Evolutionary conservation across 2,797 vertebrate genomes (phyloP).

Genomic region (Cirrhinus mrigala): DNA sequence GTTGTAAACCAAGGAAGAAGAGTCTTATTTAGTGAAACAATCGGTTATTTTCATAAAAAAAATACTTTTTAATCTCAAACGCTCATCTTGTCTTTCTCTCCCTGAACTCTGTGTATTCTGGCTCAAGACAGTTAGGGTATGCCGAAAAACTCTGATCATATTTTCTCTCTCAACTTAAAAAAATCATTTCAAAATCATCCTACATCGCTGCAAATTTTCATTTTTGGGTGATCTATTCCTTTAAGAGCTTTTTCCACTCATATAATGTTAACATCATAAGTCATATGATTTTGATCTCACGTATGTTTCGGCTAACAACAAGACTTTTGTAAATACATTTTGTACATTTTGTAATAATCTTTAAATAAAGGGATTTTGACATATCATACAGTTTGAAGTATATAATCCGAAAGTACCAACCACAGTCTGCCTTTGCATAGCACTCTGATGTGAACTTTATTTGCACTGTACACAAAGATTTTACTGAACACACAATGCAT

Average conservation of each 20-base stretch:
- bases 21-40: too few relatives aligned
- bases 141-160: too few relatives aligned
- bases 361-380: conserved; percentile 43
- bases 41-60: too few relatives aligned
- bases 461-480: conserved; percentile 58
- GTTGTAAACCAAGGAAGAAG: too few relatives aligned
- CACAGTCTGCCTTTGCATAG: conserved; percentile 60
- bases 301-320: neutral
- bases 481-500: conserved; percentile 80
- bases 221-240: neutral
- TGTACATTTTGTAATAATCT: conserved; percentile 22
- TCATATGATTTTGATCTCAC: neutral
- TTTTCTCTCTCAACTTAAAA: too few relatives aligned
- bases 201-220: too few relatives aligned
- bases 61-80: too few relatives aligned
- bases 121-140: too few relatives aligned
- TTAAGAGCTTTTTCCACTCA: neutral
- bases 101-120: too few relatives aligned
- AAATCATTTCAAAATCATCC: too few relatives aligned
- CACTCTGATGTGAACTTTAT: conserved; percentile 64
- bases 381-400: neutral
- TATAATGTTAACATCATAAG: neutral
- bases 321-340: conserved; percentile 36
- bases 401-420: conserved; percentile 43
- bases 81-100: too few relatives aligned